These are phyloP conservation scores for Melanostoma scalare DNA, from an alignment of 2,888 invertebrate genomes.

Conservation along the genomic window DNA sequence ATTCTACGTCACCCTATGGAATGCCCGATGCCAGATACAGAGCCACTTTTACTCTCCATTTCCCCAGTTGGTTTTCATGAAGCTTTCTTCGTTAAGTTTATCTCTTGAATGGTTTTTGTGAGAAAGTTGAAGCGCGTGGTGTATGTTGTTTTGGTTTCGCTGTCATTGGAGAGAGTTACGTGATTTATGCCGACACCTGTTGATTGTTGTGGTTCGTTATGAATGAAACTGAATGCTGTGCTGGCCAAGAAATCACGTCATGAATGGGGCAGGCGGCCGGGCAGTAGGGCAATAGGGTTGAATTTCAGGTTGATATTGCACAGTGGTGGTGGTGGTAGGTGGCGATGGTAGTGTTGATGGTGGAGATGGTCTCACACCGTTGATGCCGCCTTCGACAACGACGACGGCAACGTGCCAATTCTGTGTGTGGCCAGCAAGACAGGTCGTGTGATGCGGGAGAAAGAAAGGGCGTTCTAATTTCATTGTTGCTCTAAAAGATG, in stretches of 20 bases:
- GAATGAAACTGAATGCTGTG: slow-evolving; percentile 18
- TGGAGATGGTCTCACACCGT: too few relatives aligned
- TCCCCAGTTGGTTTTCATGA: slow-evolving; percentile 13
- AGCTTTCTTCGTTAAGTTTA: slow-evolving; percentile 55
- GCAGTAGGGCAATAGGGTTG: neutral
- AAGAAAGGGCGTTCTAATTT: too few relatives aligned
- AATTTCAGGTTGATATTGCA: neutral
- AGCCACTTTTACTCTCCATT: slow-evolving; percentile 18
- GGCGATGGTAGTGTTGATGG: too few relatives aligned
- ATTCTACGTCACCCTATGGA: slow-evolving; percentile 33
- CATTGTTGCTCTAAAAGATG: too few relatives aligned
- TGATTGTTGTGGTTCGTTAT: slow-evolving; percentile 13
- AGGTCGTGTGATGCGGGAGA: too few relatives aligned
- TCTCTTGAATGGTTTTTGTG: neutral
- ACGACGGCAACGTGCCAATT: too few relatives aligned
- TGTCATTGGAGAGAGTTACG: neutral
- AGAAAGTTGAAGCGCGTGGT: neutral
- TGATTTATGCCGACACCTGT: slow-evolving; percentile 22
- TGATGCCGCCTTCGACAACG: too few relatives aligned
- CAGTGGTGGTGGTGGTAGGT: neutral
- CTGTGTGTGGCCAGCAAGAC: too few relatives aligned
- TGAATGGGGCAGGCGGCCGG: neutral
- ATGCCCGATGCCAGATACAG: neutral
- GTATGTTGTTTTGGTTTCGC: neutral
- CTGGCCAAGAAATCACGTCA: slow-evolving; percentile 7